Evolutionary conservation across 2,888 invertebrate genomes (phyloP).

Genomic region (Synanthedon tipuliformis): DNA sequence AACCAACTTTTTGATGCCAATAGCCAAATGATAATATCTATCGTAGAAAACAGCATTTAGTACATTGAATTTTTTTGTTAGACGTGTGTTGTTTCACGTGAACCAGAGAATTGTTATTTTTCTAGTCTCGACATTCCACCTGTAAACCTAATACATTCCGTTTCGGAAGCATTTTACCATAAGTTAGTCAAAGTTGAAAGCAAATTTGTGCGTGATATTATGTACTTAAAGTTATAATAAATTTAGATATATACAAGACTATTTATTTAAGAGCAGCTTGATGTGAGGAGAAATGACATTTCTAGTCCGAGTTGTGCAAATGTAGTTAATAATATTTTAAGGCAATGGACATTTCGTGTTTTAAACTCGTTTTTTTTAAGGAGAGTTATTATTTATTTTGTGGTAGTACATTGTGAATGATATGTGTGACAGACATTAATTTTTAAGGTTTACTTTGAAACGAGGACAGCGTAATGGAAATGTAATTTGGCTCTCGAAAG

Average conservation of each 20-base stretch:
- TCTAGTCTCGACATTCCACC: slow-evolving; percentile 14
- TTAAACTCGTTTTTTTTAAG: background rate
- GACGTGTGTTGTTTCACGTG: background rate
- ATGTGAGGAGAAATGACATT: slow-evolving; percentile 19
- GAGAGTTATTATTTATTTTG: too few species aligned
- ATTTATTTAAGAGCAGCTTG: slow-evolving; percentile 37
- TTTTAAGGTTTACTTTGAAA: too few species aligned
- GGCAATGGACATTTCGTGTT: slow-evolving; percentile 3
- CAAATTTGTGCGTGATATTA: slow-evolving; percentile 52
- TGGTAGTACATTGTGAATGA: too few species aligned
- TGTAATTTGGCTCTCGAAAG: too few species aligned
- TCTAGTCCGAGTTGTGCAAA: slow-evolving; percentile 49
- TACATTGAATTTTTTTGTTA: too few species aligned
- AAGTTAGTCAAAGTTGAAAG: slow-evolving; percentile 11
- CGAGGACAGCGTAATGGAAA: too few species aligned
- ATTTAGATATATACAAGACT: slow-evolving; percentile 18
- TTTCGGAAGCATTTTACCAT: background rate
- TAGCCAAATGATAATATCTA: too few species aligned
- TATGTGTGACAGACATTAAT: too few species aligned
- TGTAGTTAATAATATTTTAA: slow-evolving; percentile 15
- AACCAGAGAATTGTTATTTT: slow-evolving; percentile 1
- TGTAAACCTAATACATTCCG: background rate
- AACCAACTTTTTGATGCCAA: too few species aligned
- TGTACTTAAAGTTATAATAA: slow-evolving; percentile 34
- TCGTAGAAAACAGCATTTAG: too few species aligned